phyloP scores from a whole-genome alignment of 1,140 invertebrate genomes.

The Apis cerana region DNA sequence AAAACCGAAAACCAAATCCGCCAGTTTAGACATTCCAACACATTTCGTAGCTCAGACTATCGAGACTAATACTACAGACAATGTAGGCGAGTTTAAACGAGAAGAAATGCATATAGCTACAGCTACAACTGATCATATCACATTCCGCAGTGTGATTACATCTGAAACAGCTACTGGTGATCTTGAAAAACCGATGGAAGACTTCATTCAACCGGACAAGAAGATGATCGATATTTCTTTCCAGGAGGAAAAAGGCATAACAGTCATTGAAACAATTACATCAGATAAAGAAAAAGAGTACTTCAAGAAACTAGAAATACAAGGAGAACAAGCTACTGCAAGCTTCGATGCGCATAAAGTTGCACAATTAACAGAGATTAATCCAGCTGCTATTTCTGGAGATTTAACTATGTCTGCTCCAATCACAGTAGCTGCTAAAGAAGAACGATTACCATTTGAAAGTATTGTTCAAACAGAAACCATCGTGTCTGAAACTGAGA shows the following conservation, averaged over 20 bases:
- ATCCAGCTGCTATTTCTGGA: constrained; percentile 69
- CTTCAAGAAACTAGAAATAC: constrained; percentile 63
- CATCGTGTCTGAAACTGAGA: constrained; percentile 81
- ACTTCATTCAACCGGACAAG: constrained; percentile 76
- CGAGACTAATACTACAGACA: constrained; percentile 76
- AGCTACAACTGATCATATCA: constrained; percentile 77
- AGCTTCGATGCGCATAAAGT: constrained; percentile 79
- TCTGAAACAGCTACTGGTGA: constrained; percentile 75
- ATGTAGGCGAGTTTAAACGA: constrained; percentile 69
- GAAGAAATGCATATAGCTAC: constrained; percentile 64
- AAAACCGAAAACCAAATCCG: constrained; percentile 74
- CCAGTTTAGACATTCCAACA: constrained; percentile 75
- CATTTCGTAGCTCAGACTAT: constrained; percentile 75
- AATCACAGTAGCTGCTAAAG: constrained; percentile 71
- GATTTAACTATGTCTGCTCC: constrained; percentile 69
- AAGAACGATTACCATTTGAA: constrained; percentile 79
- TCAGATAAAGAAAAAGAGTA: constrained; percentile 80
- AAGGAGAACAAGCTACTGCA: constrained; percentile 72
- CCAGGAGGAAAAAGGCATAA: constrained; percentile 76
- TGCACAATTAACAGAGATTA: constrained; percentile 78
- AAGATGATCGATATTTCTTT: constrained; percentile 78
- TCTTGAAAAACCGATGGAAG: constrained; percentile 71
- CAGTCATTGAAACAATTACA: constrained; percentile 75
- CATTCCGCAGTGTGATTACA: constrained; percentile 78
- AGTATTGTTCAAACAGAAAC: constrained; percentile 80